These are phyloP conservation scores for Mesitornis unicolor DNA, from an alignment of 2,113 vertebrate species.

Conservation along the genomic window DNA sequence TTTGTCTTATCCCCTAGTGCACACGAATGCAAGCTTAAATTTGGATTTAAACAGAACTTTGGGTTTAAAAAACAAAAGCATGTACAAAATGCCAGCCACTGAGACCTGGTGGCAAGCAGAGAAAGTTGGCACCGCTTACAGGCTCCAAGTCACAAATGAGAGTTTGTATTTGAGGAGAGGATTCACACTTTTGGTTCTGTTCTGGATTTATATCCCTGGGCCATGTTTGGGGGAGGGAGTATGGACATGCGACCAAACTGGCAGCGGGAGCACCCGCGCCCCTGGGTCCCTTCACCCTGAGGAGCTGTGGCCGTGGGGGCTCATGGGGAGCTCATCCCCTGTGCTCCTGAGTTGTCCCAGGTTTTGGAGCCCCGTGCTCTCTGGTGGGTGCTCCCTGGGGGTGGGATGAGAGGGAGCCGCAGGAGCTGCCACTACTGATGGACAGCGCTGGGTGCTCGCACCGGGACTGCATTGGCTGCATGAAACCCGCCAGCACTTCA, in stretches of 20 bases:
- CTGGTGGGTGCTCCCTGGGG: background rate
- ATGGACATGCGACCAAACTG: background rate
- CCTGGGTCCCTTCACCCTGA: fast-evolving
- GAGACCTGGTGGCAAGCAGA: background rate
- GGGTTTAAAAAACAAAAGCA: background rate
- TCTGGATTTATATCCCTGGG: background rate
- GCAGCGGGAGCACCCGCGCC: background rate
- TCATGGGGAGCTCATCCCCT: fast-evolving
- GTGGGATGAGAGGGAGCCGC: too few species aligned
- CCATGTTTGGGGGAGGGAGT: fast-evolving
- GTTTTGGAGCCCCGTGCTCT: fast-evolving
- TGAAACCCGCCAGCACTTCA: background rate
- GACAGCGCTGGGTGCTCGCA: too few species aligned
- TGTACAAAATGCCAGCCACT: background rate
- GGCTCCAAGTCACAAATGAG: background rate
- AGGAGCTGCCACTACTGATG: too few species aligned
- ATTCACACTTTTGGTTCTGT: background rate
- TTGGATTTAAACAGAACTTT: slow-evolving; percentile 23
- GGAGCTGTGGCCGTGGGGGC: fast-evolving
- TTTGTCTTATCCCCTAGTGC: background rate
- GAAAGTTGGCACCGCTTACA: background rate
- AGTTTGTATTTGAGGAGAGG: background rate
- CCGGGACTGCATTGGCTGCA: too few species aligned
- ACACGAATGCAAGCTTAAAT: background rate
- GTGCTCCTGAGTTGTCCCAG: background rate